Conservation (phyloP, 2,888 invertebrate species). For the Scotopteryx bipunctaria region DNA sequence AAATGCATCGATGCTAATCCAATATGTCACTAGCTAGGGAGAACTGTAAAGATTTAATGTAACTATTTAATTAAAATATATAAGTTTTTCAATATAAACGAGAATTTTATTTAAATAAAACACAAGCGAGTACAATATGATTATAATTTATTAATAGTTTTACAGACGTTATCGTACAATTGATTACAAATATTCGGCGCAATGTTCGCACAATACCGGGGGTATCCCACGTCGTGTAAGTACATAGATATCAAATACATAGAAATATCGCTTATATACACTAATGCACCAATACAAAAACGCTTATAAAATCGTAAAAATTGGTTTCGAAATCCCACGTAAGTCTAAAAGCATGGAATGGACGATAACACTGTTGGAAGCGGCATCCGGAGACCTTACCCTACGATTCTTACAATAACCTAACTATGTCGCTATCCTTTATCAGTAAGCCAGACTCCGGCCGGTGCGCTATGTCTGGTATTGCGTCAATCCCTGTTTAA, state of each 20-base stretch:
- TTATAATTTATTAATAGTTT: slow-evolving; percentile 84
- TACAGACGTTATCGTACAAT: slow-evolving; percentile 82
- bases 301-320: slow-evolving; percentile 42
- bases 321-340: slow-evolving; percentile 37
- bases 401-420: slow-evolving; percentile 68
- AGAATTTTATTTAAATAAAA: slow-evolving; percentile 61
- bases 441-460: slow-evolving; percentile 61
- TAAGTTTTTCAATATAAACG: slow-evolving; percentile 75
- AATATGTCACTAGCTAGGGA: slow-evolving; percentile 78
- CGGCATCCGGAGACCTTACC: slow-evolving; percentile 55
- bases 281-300: slow-evolving; percentile 61
- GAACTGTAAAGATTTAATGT: slow-evolving; percentile 81
- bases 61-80: slow-evolving; percentile 83
- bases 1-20: slow-evolving; percentile 77
- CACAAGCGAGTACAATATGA: slow-evolving; percentile 68
- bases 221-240: slow-evolving; percentile 38
- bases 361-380: slow-evolving; percentile 60
- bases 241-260: slow-evolving; percentile 48
- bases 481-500: slow-evolving; percentile 69
- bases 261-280: slow-evolving; percentile 60
- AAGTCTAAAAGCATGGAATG: slow-evolving; percentile 65
- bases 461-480: slow-evolving; percentile 54
- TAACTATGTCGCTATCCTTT: slow-evolving; percentile 58
- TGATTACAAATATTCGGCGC: slow-evolving; percentile 61
- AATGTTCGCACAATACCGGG: slow-evolving; percentile 26